phyloP scores from a whole-genome alignment of 2,113 vertebrate species.

The Tricholaema leucomelas region DNA sequence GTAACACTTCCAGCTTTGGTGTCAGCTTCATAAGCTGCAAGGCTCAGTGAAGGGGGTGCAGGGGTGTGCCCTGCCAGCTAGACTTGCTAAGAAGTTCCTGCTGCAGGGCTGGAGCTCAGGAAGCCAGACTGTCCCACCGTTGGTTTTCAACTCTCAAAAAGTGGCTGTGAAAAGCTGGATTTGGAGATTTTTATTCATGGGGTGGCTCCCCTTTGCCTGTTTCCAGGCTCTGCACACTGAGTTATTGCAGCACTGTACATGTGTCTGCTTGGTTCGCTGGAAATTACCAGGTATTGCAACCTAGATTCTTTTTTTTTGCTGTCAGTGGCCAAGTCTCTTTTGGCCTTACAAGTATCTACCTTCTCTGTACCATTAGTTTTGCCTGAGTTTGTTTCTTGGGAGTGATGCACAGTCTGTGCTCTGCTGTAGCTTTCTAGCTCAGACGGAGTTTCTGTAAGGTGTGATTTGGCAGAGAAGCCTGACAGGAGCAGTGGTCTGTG shows the following conservation, averaged over 20 bases:
- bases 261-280: background rate
- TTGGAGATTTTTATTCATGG: background rate
- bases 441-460: background rate
- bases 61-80: background rate
- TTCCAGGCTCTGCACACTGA: background rate
- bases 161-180: background rate
- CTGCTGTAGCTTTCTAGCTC: background rate
- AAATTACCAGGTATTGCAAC: background rate
- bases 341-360: background rate
- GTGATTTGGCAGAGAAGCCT: constrained; percentile 28
- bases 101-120: background rate
- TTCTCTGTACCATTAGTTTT: constrained; percentile 5
- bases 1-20: background rate
- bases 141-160: constrained; percentile 16
- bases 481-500: constrained; percentile 8
- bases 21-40: background rate
- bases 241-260: background rate
- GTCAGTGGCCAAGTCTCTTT: background rate
- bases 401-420: background rate
- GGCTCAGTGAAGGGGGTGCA: background rate
- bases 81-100: background rate
- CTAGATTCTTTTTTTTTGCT: background rate
- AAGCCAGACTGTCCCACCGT: background rate
- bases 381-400: background rate
- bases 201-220: background rate